A percentile compares a stretch with the other conserved stretches of the same genome.
These are phyloP conservation scores for Osmerus eperlanus DNA, from an alignment of 2,113 vertebrate species.

Conservation along the genomic window DNA sequence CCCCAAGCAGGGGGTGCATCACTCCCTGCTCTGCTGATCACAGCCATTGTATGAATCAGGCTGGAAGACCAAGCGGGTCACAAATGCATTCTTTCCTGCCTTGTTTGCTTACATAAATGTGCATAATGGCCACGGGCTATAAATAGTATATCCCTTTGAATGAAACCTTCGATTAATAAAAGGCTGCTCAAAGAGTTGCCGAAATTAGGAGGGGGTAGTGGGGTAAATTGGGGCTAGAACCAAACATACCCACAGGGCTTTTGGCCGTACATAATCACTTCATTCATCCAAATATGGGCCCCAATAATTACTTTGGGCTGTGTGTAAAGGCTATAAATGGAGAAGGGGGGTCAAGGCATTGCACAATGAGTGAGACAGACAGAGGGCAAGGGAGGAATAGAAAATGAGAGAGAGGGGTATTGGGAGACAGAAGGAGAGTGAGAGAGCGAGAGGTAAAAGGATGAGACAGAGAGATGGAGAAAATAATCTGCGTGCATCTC, in stretches of 20 bases:
- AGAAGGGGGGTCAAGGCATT: constrained; percentile 14
- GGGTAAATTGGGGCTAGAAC: constrained; percentile 18
- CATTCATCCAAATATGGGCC: constrained; percentile 70
- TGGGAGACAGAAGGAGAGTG: constrained; percentile 11
- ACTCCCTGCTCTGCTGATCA: neutral
- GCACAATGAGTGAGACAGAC: neutral
- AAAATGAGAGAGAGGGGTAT: constrained; percentile 1
- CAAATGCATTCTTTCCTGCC: neutral
- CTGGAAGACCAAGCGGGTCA: constrained; percentile 13
- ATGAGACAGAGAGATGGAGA: constrained; percentile 5
- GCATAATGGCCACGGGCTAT: constrained; percentile 51
- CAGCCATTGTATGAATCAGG: constrained; percentile 2
- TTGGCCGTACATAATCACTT: constrained; percentile 65
- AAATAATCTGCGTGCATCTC: constrained; percentile 6
- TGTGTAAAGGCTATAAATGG: constrained; percentile 11
- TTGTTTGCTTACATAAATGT: constrained; percentile 55
- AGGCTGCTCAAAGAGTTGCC: constrained; percentile 38
- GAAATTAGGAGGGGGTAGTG: constrained; percentile 48
- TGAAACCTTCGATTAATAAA: constrained; percentile 51
- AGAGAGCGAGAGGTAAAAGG: constrained; percentile 2
- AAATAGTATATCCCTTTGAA: constrained; percentile 58
- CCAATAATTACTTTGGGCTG: constrained; percentile 62
- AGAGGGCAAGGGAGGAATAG: constrained; percentile 3
- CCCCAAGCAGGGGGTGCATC: neutral
- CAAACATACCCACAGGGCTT: constrained; percentile 53